phyloP scores from a whole-genome alignment of 2,113 vertebrate species.

The Leptobrachium ailaonicum region DNA sequence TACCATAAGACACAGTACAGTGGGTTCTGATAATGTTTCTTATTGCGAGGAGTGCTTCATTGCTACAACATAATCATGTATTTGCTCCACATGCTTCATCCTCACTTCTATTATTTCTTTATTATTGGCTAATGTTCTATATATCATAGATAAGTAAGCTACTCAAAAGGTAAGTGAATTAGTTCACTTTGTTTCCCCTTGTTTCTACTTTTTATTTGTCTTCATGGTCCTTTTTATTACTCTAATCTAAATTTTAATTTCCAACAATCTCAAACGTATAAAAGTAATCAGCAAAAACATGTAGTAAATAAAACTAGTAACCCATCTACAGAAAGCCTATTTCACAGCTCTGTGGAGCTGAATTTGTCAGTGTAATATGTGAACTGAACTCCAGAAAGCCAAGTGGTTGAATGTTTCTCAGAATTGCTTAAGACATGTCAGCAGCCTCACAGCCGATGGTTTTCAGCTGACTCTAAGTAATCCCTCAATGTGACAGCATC shows the following conservation, averaged over 20 bases:
- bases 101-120: too few species aligned
- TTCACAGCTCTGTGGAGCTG: slow-evolving; percentile 40
- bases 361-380: slow-evolving; percentile 24
- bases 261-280: slow-evolving; percentile 11
- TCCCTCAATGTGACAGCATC: slow-evolving; percentile 40
- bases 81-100: too few species aligned
- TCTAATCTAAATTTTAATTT: not conserved
- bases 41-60: too few species aligned
- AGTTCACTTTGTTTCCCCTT: too few species aligned
- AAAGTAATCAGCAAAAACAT: slow-evolving; percentile 23
- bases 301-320: slow-evolving; percentile 35
- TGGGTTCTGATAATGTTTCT: too few species aligned
- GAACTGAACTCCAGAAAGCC: slow-evolving; percentile 22
- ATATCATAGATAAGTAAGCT: too few species aligned
- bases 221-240: not conserved
- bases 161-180: too few species aligned
- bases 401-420: slow-evolving; percentile 13
- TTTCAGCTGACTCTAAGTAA: slow-evolving; percentile 18
- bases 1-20: too few species aligned
- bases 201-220: not conserved
- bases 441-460: slow-evolving; percentile 9
- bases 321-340: slow-evolving; percentile 31
- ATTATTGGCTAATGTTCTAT: too few species aligned
- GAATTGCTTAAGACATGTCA: slow-evolving; percentile 38
- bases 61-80: too few species aligned